phyloP scores from a whole-genome alignment of 2,113 vertebrate genomes.

The Sterna hirundo region DNA sequence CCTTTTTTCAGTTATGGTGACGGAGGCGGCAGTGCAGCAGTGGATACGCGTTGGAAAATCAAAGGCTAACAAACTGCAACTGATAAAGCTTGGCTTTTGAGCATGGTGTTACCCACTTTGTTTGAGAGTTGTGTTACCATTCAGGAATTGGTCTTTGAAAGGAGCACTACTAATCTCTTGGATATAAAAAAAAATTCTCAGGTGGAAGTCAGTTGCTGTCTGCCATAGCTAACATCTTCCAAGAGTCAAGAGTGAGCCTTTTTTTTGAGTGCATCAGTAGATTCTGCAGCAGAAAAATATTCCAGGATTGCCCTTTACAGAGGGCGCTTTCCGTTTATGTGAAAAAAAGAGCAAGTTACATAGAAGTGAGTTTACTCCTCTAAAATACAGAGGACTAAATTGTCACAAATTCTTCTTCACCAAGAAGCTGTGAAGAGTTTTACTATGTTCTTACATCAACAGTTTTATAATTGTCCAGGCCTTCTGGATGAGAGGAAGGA shows the following conservation, averaged over 20 bases:
- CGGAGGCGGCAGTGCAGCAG: not conserved
- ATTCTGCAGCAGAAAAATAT: not conserved
- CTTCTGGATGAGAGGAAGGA: not conserved
- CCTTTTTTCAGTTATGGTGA: not conserved
- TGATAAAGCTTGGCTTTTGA: not conserved
- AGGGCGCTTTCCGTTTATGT: not conserved
- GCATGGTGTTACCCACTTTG: not conserved
- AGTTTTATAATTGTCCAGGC: not conserved
- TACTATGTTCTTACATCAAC: not conserved
- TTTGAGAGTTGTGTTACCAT: not conserved
- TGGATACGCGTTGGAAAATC: not conserved
- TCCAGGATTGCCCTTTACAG: not conserved
- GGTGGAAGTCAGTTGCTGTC: not conserved
- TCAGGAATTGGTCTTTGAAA: constrained; percentile 3
- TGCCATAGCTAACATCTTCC: not conserved
- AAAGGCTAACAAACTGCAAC: not conserved
- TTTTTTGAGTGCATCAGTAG: not conserved
- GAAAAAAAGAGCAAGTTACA: not conserved
- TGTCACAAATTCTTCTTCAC: not conserved
- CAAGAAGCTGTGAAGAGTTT: not conserved
- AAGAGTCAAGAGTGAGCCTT: not conserved
- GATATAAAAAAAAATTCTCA: not conserved
- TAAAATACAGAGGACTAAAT: not conserved
- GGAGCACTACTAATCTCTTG: not conserved
- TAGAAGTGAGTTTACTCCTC: not conserved